Evolutionary conservation across 2,797 vertebrate genomes (phyloP), one percentile per base, ranked within the genome.

Genomic region (Lagorchestes hirsutus): DNA sequence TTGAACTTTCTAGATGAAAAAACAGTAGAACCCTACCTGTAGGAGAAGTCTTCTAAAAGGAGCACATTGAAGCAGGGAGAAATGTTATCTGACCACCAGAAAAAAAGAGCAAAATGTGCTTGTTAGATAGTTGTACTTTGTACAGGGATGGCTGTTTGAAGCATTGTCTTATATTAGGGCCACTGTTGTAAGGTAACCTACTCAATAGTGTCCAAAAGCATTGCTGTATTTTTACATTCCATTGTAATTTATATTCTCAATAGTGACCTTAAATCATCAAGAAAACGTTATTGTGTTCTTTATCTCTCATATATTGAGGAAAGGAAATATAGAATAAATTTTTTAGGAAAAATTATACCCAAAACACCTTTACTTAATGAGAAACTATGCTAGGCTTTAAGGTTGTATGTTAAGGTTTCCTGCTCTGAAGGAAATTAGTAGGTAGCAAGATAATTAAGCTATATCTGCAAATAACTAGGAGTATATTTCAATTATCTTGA

Each of bases 401-500:
- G n/a, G 67, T n/a, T n/a, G 16, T 74, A n/a, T 40, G 14, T n/a
- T 74, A 74, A 74, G n/a, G n/a, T 74, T 82, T 82, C 74, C 40
- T 46, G 9, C 9, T 82, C 22, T 46, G 40, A 82, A 82, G 40
- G 8, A 82, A 82, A 10, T 82, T 82, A 46, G n/a, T 46, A 46
- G 8, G 18, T 82, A 82, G 22, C 29, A 40, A 82, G 12, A 82
- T 18, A 40, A 62, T 62, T 62, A 94, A 92, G 24, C 55, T 96
- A 50, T 0, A n/a, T 90, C 18, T 95, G 5, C 59, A 93, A 57
- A 12, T 67, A 67, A 67, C 34, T 67, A 93, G 95, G 57, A 87
- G 4, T 90, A 95, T 93, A 50, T 57, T 90, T 91, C 93, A 57
- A 2, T 95, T 94, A 93, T 94, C 58, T 82, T 34, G 57, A 92